These are phyloP conservation scores for Ctenosaura bakeri DNA, from an alignment of 2,797 vertebrate species.

Conservation along the genomic window DNA sequence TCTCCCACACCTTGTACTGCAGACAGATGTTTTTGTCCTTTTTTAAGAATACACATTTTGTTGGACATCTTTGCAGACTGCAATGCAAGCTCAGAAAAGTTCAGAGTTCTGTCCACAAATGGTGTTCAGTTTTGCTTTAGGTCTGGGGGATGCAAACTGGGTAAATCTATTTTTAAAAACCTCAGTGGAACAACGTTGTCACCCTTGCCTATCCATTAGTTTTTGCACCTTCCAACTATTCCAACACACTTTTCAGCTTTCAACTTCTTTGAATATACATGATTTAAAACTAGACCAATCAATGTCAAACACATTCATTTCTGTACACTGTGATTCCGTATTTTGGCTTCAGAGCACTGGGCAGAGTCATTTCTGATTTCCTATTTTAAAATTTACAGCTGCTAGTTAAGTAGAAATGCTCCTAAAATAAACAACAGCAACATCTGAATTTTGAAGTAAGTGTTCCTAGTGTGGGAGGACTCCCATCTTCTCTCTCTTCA, in stretches of 20 bases:
- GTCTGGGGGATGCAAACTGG: too few relatives aligned
- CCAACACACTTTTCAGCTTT: neutral
- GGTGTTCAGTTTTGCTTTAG: too few relatives aligned
- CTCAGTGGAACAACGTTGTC: too few relatives aligned
- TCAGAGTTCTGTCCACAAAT: too few relatives aligned
- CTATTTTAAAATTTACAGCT: neutral
- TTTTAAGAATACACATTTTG: neutral
- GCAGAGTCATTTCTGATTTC: neutral
- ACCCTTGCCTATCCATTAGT: neutral
- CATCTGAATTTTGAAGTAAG: constrained; percentile 2
- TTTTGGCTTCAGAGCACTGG: neutral
- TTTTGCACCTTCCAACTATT: neutral
- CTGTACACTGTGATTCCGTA: neutral
- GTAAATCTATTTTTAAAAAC: too few relatives aligned
- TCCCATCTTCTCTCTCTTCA: neutral
- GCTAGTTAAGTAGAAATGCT: neutral
- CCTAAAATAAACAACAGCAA: neutral
- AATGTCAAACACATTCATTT: too few relatives aligned
- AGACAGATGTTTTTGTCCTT: too few relatives aligned
- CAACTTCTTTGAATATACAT: neutral
- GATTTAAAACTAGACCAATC: too few relatives aligned
- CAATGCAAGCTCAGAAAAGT: too few relatives aligned
- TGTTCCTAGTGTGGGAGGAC: neutral
- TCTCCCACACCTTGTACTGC: too few relatives aligned
- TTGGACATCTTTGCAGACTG: too few relatives aligned